These are phyloP conservation scores for Falco cherrug DNA, from an alignment of 2,797 vertebrate species.

Conservation along the genomic window DNA sequence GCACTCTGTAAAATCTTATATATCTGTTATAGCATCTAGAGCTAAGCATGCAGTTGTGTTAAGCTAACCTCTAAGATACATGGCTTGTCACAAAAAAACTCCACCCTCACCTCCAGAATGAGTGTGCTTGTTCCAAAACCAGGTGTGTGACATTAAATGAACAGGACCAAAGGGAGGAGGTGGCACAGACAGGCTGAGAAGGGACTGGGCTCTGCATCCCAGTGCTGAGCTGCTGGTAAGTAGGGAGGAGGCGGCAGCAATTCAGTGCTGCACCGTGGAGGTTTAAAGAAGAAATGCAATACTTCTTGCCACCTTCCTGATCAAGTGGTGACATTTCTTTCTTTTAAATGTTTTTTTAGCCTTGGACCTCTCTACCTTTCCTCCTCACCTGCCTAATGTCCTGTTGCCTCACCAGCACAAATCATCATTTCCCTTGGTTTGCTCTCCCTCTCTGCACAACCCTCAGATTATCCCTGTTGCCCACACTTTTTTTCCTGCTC, in stretches of 20 bases:
- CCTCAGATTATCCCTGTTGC: neutral
- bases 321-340: neutral
- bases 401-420: neutral
- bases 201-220: neutral
- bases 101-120: neutral
- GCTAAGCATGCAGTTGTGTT: neutral
- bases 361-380: neutral
- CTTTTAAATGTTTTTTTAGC: neutral
- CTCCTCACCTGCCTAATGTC: neutral
- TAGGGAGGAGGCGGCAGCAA: neutral
- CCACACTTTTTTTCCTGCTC: neutral
- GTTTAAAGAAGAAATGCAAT: neutral
- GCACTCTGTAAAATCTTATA: neutral
- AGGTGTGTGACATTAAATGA: neutral
- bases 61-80: neutral
- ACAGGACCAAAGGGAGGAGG: neutral
- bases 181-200: neutral
- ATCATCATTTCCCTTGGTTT: rapidly evolving
- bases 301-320: neutral
- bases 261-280: neutral
- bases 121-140: neutral
- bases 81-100: neutral
- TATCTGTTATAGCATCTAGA: neutral
- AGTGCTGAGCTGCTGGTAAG: neutral
- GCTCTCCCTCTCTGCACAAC: neutral